A percentile compares a stretch with the other conserved stretches of the same genome.
Conservation (phyloP, 2,888 invertebrate species). For the Meta bourneti region DNA sequence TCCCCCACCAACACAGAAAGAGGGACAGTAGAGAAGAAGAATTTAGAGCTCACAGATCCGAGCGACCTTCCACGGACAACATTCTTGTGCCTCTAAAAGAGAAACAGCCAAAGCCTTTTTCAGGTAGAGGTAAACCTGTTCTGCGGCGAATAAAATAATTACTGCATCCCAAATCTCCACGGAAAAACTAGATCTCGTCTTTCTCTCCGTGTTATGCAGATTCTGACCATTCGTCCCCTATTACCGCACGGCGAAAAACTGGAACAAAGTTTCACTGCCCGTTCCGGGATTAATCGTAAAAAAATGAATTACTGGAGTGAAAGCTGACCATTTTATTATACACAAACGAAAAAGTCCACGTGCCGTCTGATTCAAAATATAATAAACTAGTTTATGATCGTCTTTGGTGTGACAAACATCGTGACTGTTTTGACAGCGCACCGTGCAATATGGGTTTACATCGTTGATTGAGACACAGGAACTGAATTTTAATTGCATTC, state of each 20-base stretch:
- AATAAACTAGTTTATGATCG: too few relatives aligned
- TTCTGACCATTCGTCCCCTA: neutral
- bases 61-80: constrained; percentile 71
- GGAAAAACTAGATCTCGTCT: constrained; percentile 44
- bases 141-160: constrained; percentile 25
- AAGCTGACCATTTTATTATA: neutral
- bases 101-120: constrained; percentile 18
- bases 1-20: neutral
- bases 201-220: constrained; percentile 31
- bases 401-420: too few relatives aligned
- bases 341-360: neutral
- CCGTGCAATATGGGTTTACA: too few relatives aligned
- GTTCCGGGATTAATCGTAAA: constrained; percentile 29
- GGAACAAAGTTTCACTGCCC: constrained; percentile 4
- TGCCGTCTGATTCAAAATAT: too few relatives aligned
- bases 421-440: too few relatives aligned
- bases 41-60: constrained; percentile 11
- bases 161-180: constrained; percentile 23
- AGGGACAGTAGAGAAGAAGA: neutral
- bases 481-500: too few relatives aligned
- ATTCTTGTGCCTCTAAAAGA: constrained; percentile 45
- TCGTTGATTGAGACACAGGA: too few relatives aligned
- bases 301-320: neutral
- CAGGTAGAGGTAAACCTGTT: constrained; percentile 69
- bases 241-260: constrained; percentile 15